Base-by-base conservation (phyloP, 2,888 invertebrate genomes). In the Xanthorhoe spadicearia region DNA sequence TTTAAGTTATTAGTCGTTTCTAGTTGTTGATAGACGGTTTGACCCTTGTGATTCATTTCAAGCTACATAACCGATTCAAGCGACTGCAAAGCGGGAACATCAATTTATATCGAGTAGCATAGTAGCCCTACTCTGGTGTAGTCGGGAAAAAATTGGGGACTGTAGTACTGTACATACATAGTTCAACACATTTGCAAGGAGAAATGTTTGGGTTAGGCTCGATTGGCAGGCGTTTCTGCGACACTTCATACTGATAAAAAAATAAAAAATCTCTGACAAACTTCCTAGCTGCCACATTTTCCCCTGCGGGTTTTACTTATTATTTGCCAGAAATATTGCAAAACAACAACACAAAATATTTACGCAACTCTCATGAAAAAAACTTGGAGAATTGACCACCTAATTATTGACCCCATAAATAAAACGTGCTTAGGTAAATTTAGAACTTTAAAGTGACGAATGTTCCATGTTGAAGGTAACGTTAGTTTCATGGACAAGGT, bases 1-100 rank as follows among this genome's bases (percentile, higher is more conserved):
- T 72, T 69, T 64, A 68, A 70, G 66, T 72, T 70, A 72, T 70
- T 72, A 66, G 70, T 57, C 48, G 54, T 43, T 54, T 43, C 38
- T 43, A 43, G 38, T 43, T 64, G 35, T 52, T 57, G 56, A 55
- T 18, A 49, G 48, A 54, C 43, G 35, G 51, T 52, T 61, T 65
- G 18, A 48, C 52, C 51, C 18, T 19, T 28, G 13, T 35, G 2
- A 54, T 53, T 46, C 23, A 53, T 48, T 53, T 55, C 19, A 38
- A 55, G 38, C 38, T 13, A 13, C 13, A 43, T 3, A 43, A 43
- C 38, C 38, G 10, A 13, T 43, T 43, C 13, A 43, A 43, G 38
- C 38, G 38, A 13, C 10, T 43, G 3, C 38, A 10, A 43, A 43
- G 13, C 38, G 38, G 38, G 38, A 43, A 32, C 32, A 32, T 43